Conservation (phyloP, 2,888 invertebrate genomes). For the Acronicta leporina region DNA sequence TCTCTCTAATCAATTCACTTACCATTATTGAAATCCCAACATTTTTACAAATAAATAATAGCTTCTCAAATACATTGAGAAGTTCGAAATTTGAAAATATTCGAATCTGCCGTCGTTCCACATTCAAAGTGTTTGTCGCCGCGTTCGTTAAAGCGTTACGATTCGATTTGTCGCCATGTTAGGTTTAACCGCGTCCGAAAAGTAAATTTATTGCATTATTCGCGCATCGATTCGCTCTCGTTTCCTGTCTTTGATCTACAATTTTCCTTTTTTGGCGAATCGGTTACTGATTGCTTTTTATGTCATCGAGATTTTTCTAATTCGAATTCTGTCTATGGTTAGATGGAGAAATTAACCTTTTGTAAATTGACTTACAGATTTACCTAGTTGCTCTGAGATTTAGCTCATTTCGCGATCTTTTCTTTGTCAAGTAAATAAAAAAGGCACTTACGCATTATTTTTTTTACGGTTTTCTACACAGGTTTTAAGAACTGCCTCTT, state of each 20-base stretch:
- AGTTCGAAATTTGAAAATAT: conserved; percentile 13
- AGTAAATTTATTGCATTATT: conserved; percentile 80
- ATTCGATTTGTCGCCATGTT: conserved; percentile 83
- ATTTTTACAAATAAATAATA: conserved; percentile 10
- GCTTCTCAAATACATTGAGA: conserved; percentile 2
- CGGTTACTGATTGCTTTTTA: conserved; percentile 70
- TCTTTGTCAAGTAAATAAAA: too few relatives aligned
- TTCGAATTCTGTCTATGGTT: conserved; percentile 48
- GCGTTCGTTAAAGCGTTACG: conserved; percentile 70
- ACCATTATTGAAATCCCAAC: conserved; percentile 22
- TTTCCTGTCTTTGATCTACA: conserved; percentile 74
- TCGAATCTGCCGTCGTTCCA: conserved; percentile 56
- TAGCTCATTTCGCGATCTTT: too few relatives aligned
- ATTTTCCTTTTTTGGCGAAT: conserved; percentile 67
- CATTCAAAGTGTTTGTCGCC: conserved; percentile 64
- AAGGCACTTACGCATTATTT: too few relatives aligned
- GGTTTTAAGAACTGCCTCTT: too few relatives aligned
- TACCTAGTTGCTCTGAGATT: not conserved
- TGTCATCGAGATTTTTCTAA: conserved; percentile 69
- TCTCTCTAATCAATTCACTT: too few relatives aligned
- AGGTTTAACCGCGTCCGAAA: conserved; percentile 68
- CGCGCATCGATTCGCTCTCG: conserved; percentile 71
- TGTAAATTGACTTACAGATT: conserved; percentile 39
- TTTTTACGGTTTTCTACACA: too few relatives aligned
- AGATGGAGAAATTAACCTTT: conserved; percentile 52